Percentiles rank a stretch among this genome's conserved stretches.
Evolutionary conservation across 2,113 vertebrate genomes (phyloP).

Genomic region (Symphodus melops): DNA sequence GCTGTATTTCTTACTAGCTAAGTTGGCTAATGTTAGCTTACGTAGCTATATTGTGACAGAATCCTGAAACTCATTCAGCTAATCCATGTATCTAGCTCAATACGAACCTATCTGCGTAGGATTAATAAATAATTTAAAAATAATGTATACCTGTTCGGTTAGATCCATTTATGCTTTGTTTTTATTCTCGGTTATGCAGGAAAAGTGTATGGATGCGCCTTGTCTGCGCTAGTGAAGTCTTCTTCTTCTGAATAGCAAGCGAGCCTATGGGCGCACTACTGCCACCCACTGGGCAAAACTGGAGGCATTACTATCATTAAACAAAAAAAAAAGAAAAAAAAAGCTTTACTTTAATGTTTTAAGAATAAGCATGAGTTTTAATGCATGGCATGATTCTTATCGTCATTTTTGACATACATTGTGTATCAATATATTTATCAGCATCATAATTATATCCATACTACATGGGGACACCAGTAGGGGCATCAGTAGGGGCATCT

Average conservation of each 20-base stretch:
- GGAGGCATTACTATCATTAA: too few relatives aligned
- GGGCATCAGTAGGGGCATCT: too few relatives aligned
- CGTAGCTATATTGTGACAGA: background rate
- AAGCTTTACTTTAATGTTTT: too few relatives aligned
- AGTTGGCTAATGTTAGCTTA: conserved; percentile 1
- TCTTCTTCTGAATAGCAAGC: background rate
- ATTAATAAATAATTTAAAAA: background rate
- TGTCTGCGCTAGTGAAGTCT: background rate
- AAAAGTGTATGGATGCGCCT: background rate
- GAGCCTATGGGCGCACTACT: background rate
- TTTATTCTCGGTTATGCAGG: background rate
- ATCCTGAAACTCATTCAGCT: background rate
- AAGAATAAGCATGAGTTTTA: too few relatives aligned
- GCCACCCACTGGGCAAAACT: conserved; percentile 27
- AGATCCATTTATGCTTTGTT: conserved; percentile 70
- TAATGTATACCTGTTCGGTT: conserved; percentile 71
- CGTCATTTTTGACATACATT: too few relatives aligned
- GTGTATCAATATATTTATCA: too few relatives aligned
- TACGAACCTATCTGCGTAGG: fast-evolving
- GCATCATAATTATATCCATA: too few relatives aligned
- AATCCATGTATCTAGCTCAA: too few relatives aligned
- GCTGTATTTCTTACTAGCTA: background rate
- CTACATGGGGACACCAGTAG: too few relatives aligned
- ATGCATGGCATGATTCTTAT: too few relatives aligned
- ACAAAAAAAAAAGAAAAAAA: too few relatives aligned